phyloP scores from a whole-genome alignment of 2,888 invertebrate genomes.

The Platyscelio sp. region DNA sequence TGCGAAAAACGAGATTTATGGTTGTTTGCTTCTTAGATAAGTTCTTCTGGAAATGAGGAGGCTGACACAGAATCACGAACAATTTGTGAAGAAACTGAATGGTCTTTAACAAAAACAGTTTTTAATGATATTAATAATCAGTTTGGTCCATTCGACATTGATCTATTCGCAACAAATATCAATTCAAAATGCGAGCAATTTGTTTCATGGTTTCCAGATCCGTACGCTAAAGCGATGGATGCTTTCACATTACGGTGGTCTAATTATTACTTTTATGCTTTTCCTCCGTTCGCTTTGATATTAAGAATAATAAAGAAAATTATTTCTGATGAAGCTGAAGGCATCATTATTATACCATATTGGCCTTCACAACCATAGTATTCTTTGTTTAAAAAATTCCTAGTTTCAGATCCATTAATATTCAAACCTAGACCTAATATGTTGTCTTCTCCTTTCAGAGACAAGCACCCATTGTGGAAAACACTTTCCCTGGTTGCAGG shows the following conservation, averaged over 20 bases:
- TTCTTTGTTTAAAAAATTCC: constrained; percentile 72
- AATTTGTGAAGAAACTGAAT: constrained; percentile 41
- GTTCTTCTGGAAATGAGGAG: constrained; percentile 37
- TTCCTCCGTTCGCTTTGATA: constrained; percentile 46
- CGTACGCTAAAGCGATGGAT: constrained; percentile 55
- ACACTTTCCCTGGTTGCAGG: constrained; percentile 76
- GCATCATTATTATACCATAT: background rate
- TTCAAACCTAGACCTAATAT: constrained; percentile 71
- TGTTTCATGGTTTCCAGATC: constrained; percentile 70
- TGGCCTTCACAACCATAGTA: constrained; percentile 75
- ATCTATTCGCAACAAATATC: constrained; percentile 73
- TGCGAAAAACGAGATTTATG: constrained; percentile 34
- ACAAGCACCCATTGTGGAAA: constrained; percentile 69
- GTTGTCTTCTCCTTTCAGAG: constrained; percentile 73
- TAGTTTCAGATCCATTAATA: constrained; percentile 38
- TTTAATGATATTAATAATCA: constrained; percentile 49
- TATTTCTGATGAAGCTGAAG: constrained; percentile 33
- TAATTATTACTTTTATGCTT: background rate
- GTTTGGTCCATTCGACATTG: constrained; percentile 72
- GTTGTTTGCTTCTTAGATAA: constrained; percentile 40
- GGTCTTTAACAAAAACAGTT: constrained; percentile 51
- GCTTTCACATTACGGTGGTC: constrained; percentile 69
- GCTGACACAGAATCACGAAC: constrained; percentile 38
- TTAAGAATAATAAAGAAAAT: constrained; percentile 51
- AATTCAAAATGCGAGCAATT: constrained; percentile 75